Percentiles rank a stretch among this genome's conserved stretches.
phyloP scores from a whole-genome alignment of 2,797 vertebrate species.

The Pseudochirops cupreus region DNA sequence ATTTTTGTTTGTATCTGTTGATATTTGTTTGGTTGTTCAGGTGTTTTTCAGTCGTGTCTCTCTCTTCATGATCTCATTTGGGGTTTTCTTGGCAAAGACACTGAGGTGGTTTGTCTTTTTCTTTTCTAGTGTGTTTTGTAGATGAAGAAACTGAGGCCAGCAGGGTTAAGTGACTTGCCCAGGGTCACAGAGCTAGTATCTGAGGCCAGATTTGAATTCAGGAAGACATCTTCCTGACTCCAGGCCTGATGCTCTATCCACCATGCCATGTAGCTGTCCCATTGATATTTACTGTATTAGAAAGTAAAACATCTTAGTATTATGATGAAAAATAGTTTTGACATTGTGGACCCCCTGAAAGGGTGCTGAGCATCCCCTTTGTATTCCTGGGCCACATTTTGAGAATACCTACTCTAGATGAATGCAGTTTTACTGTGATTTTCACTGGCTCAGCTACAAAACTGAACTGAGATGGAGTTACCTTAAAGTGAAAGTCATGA shows the following conservation, averaged over 20 bases:
- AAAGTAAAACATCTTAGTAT: neutral
- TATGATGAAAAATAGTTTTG: neutral
- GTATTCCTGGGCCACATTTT: neutral
- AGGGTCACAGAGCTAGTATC: fast-evolving
- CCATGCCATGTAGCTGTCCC: neutral
- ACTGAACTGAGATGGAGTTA: fast-evolving
- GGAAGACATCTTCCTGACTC: neutral
- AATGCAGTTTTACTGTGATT: fast-evolving
- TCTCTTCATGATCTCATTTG: neutral
- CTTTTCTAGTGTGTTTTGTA: neutral
- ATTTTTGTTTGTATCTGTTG: neutral
- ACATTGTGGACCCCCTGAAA: neutral
- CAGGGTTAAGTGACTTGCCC: too few species aligned
- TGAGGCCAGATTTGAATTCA: neutral
- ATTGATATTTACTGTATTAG: neutral
- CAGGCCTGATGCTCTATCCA: neutral
- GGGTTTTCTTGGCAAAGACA: neutral
- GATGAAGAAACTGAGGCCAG: neutral
- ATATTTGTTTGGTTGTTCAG: neutral
- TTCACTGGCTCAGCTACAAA: neutral
- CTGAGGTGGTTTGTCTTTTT: neutral
- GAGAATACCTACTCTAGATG: fast-evolving
- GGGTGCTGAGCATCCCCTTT: neutral
- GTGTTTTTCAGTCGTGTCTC: neutral
- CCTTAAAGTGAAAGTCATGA: neutral